Conservation (phyloP, 2,797 vertebrate genomes). For the Crocodylus rhombifer region DNA sequence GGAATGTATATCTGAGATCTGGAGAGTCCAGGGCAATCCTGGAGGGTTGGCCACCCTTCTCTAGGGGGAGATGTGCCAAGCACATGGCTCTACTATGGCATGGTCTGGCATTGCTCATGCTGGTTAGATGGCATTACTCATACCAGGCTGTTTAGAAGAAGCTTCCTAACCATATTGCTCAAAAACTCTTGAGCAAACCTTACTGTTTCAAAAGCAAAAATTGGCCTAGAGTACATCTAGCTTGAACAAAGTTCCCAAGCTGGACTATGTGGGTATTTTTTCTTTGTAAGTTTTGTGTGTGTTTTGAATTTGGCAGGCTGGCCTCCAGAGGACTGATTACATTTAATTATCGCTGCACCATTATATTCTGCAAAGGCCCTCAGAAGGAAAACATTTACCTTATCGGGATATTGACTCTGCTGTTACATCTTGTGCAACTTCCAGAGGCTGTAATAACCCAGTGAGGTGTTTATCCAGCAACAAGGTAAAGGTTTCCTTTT, state of each 20-base stretch:
- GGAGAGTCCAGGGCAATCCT: too few species aligned
- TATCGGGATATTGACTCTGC: constrained; percentile 54
- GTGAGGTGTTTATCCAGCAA: constrained; percentile 59
- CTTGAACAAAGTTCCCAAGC: background rate
- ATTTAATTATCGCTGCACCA: background rate
- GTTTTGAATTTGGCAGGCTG: constrained; percentile 1
- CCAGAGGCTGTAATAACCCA: constrained; percentile 35
- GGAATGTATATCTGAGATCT: too few species aligned
- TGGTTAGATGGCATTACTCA: background rate
- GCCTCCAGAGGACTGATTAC: constrained; percentile 3
- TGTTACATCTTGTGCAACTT: constrained; percentile 33
- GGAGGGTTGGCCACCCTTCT: too few species aligned
- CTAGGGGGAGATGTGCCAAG: background rate
- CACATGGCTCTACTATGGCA: too few species aligned
- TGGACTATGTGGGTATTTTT: background rate
- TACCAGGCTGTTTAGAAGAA: background rate
- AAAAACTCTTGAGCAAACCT: background rate
- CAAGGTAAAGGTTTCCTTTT: constrained; percentile 55
- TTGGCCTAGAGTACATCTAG: background rate
- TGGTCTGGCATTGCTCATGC: too few species aligned
- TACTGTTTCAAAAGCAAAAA: background rate
- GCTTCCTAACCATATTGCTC: background rate
- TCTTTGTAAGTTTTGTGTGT: background rate
- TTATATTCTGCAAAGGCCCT: constrained; percentile 26
- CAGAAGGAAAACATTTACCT: constrained; percentile 52